Conservation (phyloP, 2,797 vertebrate species). For the Thaleichthys pacificus region DNA sequence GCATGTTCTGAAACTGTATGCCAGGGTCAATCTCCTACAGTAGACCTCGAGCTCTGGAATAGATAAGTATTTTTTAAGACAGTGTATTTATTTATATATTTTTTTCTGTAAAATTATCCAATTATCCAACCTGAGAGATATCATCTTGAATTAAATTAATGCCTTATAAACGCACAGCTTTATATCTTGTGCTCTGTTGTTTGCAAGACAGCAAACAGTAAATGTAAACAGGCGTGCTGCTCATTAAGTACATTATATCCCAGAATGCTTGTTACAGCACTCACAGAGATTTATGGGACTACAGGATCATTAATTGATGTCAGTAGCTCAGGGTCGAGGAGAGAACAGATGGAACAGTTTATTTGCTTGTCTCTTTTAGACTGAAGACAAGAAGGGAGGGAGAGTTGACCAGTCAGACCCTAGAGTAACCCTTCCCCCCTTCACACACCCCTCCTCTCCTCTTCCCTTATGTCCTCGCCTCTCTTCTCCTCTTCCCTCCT, state of each 20-base stretch:
- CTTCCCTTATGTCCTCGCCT: background rate
- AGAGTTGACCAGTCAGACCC: background rate
- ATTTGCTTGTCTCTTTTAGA: constrained; percentile 32
- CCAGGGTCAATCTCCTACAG: background rate
- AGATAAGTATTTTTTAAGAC: background rate
- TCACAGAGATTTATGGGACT: constrained; percentile 28
- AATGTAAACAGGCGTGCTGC: constrained; percentile 43
- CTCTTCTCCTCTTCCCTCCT: background rate
- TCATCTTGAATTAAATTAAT: constrained; percentile 32
- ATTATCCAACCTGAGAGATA: constrained; percentile 21
- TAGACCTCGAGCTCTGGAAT: background rate
- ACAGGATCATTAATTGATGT: constrained; percentile 28
- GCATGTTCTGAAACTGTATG: background rate
- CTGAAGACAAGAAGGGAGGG: background rate
- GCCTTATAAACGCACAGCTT: constrained; percentile 53
- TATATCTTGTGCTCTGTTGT: constrained; percentile 20
- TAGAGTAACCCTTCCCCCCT: background rate
- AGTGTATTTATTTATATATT: no score
- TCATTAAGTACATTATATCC: constrained; percentile 55
- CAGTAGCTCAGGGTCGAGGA: constrained; percentile 18
- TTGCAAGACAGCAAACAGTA: background rate
- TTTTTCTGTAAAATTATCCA: background rate
- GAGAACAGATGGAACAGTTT: constrained; percentile 53
- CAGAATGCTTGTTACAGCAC: constrained; percentile 41
- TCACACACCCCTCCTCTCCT: background rate